Percentiles rank a stretch among this genome's conserved stretches.
phyloP scores from a whole-genome alignment of 2,113 vertebrate genomes.

The Scolopax mira region DNA sequence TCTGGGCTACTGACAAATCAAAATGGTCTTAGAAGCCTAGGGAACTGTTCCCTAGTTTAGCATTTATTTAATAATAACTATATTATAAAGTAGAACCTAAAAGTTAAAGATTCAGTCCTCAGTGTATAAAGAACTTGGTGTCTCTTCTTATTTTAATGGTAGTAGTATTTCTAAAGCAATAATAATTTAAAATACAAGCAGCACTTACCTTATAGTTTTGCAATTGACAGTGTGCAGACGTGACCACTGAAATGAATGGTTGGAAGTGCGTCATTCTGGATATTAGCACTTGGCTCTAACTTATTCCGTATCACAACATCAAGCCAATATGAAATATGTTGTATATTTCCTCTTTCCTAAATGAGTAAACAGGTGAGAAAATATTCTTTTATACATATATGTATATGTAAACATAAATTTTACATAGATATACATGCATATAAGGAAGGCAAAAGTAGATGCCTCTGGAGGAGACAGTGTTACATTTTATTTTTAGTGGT shows the following conservation, averaged over 20 bases:
- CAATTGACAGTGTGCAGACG: not conserved
- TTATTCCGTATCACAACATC: not conserved
- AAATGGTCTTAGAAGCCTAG: not conserved
- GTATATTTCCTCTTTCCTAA: not conserved
- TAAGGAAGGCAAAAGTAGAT: not conserved
- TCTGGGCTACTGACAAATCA: not conserved
- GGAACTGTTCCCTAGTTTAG: not conserved
- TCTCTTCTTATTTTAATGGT: not conserved
- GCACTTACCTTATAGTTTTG: not conserved
- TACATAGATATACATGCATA: not conserved
- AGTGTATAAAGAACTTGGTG: not conserved
- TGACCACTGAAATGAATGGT: fast-evolving
- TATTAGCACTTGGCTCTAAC: not conserved
- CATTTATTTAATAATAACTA: not conserved
- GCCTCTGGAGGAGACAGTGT: not conserved
- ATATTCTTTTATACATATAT: not conserved
- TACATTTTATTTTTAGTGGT: not conserved
- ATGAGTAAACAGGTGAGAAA: not conserved
- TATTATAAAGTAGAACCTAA: not conserved
- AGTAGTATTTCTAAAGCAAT: not conserved
- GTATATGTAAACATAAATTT: not conserved
- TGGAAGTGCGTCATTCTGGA: not conserved
- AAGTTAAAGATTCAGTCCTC: not conserved
- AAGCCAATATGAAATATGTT: not conserved
- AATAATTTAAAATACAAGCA: not conserved